phyloP scores from a whole-genome alignment of 2,888 invertebrate genomes.

The Athalia cordata region DNA sequence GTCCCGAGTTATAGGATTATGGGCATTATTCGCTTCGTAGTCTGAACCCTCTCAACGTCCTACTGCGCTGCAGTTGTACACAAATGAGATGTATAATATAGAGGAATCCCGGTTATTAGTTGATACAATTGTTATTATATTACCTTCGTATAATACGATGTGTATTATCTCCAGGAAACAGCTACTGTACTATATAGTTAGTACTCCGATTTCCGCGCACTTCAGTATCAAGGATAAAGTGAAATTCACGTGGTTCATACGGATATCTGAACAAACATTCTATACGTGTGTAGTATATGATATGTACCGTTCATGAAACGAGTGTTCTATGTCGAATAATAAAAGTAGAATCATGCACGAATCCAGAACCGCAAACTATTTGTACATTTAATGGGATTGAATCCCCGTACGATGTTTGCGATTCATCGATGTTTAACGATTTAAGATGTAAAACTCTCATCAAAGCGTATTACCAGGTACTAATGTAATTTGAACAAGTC shows the following conservation, averaged over 20 bases:
- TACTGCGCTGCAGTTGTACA: neutral
- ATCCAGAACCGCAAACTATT: neutral
- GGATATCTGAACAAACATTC: neutral
- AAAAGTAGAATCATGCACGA: neutral
- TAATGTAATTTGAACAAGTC: conserved; percentile 50
- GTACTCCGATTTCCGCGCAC: neutral
- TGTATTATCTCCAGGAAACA: conserved; percentile 20
- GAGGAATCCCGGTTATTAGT: conserved; percentile 6
- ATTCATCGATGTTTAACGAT: conserved; percentile 55
- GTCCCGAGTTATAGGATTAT: conserved; percentile 33
- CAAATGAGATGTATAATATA: neutral
- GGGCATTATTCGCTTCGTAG: conserved; percentile 16
- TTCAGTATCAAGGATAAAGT: neutral
- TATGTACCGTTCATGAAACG: neutral
- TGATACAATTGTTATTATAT: conserved; percentile 13
- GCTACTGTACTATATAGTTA: neutral
- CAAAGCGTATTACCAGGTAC: conserved; percentile 46
- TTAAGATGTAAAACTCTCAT: conserved; percentile 50
- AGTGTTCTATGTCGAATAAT: no score
- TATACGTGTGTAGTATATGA: neutral
- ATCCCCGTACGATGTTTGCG: conserved; percentile 46
- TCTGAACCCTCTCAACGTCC: neutral
- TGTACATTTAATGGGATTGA: conserved; percentile 40
- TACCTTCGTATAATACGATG: neutral
- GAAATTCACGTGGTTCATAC: neutral